These are phyloP conservation scores for Delichon dasypus DNA, from an alignment of 2,797 vertebrate species.

Conservation along the genomic window DNA sequence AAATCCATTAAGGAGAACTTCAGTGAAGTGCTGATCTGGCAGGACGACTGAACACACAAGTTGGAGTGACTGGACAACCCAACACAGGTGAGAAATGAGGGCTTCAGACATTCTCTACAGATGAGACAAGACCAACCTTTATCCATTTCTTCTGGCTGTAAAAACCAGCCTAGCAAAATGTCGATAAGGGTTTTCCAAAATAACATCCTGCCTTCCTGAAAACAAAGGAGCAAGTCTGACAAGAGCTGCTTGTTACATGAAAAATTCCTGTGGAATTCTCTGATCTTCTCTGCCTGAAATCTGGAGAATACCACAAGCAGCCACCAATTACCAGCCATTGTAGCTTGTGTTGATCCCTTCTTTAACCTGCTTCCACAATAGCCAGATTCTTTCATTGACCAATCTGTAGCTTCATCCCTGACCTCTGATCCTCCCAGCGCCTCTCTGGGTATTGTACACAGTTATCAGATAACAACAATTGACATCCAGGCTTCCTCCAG, in stretches of 20 bases:
- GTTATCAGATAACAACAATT: slow-evolving; percentile 23
- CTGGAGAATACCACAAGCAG: neutral
- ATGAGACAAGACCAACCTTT: neutral
- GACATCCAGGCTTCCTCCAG: slow-evolving; percentile 45
- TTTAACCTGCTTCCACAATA: neutral
- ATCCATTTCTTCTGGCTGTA: neutral
- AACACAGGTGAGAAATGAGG: neutral
- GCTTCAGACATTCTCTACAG: neutral
- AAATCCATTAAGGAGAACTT: neutral
- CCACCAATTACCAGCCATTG: neutral
- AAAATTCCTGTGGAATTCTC: neutral
- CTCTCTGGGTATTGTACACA: slow-evolving; percentile 42
- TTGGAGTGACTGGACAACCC: neutral
- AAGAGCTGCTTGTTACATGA: neutral
- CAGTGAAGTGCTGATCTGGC: neutral
- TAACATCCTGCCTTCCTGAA: neutral
- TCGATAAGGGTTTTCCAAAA: rapidly evolving
- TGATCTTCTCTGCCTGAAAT: neutral
- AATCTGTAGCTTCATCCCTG: neutral
- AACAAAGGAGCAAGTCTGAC: neutral
- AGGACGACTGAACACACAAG: neutral
- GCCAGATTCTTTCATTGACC: neutral
- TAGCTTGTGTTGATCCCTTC: neutral
- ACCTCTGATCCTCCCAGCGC: neutral
- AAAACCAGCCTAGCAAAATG: neutral